Base-by-base conservation (phyloP, 2,797 vertebrate genomes). In the Jordanella pulchra region DNA sequence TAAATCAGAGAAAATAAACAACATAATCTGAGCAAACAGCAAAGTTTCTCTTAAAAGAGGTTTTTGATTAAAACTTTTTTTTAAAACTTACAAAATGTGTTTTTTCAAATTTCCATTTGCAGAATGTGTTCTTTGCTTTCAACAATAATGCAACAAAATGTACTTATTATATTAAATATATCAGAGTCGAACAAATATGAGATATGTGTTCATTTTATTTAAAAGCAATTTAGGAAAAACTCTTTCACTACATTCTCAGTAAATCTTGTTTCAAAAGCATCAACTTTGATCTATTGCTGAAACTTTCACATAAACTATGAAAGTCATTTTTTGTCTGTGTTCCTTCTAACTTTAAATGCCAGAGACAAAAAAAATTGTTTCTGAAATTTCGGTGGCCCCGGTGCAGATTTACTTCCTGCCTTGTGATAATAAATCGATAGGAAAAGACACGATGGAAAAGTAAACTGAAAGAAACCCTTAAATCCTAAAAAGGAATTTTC, bases 401-500 rank as follows among this genome's bases (percentile, higher is more conserved):
- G 30, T 12, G 23, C 42, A 28, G 18, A 58, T 77, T 72, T 63
- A 13, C 28, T 39, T 68, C 25, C 58, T 42, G 17, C 47, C 44
- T 17, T 21, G 51, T 55, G 42, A 25, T 54, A 7, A 67, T 48
- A 48, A 67, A 53, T 0, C 12, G 51, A 67, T 28, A 30, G 21
- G 69, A 25, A 35, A 17, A 39, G 1, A 56, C 39, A 21, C n/a
- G 35, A 61, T 13, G 51, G 2, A 70, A 47, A 61, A 18, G 55
- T 53, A 39, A 3, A 39, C 27, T 45, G 61, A 47, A 5, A 44
- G 30, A 54, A 28, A 18, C 2, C 15, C n/a, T 63, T 14, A 7
- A 63, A 25, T 15, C 6, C 23, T 63, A 44, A 63, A 28, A 28
- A 44, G 27, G 32, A 25, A 7, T 56, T 18, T 28, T 45, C 11